These are phyloP conservation scores for Pristionchus arcanus DNA, from an alignment of 2,888 invertebrate genomes.

Conservation along the genomic window DNA sequence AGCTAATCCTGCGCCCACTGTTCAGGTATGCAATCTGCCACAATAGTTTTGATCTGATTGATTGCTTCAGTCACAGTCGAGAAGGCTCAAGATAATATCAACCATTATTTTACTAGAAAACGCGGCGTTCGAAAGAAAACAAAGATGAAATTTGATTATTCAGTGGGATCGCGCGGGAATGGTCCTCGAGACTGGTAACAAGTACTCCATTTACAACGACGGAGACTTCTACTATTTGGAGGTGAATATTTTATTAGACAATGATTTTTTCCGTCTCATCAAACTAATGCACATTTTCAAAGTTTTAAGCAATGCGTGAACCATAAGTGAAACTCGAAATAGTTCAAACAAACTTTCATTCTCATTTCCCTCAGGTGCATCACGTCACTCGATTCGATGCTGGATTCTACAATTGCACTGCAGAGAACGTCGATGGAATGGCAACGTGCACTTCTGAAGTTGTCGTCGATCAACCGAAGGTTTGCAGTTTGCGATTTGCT, in stretches of 20 bases:
- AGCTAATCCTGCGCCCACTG: constrained; percentile 75
- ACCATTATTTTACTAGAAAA: not conserved
- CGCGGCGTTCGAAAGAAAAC: not conserved
- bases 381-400: constrained; percentile 74
- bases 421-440: constrained; percentile 77
- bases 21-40: constrained; percentile 57
- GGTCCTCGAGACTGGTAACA: constrained; percentile 79
- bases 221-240: constrained; percentile 79
- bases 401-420: constrained; percentile 79
- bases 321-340: not conserved
- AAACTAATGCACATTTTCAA: too few relatives aligned
- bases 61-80: not conserved
- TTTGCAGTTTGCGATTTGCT: not conserved
- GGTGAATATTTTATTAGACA: constrained; percentile 59
- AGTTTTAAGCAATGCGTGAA: not conserved
- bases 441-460: constrained; percentile 77
- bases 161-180: constrained; percentile 57
- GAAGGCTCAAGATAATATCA: not conserved
- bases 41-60: too few relatives aligned
- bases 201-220: constrained; percentile 79
- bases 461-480: constrained; percentile 4
- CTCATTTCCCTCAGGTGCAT: constrained; percentile 68
- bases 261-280: too few relatives aligned
- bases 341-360: too few relatives aligned
- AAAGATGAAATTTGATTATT: not conserved